Evolutionary conservation across 2,888 invertebrate species (phyloP).

Genomic region (Limenitis camilla): DNA sequence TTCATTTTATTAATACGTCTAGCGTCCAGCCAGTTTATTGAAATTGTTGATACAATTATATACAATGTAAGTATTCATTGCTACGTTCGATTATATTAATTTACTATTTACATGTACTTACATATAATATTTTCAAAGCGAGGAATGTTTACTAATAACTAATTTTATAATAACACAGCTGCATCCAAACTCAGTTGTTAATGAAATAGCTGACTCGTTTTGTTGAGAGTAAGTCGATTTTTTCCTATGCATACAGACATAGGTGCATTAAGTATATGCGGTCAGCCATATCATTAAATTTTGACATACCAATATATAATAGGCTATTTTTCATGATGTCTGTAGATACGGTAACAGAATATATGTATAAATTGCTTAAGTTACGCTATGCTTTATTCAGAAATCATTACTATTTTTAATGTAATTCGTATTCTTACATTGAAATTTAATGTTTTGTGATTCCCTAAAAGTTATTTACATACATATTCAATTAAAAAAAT

Average conservation of each 20-base stretch:
- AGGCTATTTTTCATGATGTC: no score
- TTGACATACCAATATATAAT: neutral
- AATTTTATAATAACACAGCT: neutral
- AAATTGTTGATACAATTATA: conserved; percentile 15
- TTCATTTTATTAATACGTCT: conserved; percentile 45
- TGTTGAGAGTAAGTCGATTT: no score
- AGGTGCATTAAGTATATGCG: no score
- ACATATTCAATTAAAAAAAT: no score
- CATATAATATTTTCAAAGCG: conserved; percentile 8
- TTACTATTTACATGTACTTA: conserved; percentile 14
- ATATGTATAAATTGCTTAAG: neutral
- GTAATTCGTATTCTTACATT: no score
- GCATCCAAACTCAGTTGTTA: neutral
- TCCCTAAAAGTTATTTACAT: no score
- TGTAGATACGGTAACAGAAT: no score
- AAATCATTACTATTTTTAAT: no score
- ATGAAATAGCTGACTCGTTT: no score
- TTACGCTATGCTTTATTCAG: neutral
- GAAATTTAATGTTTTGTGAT: no score
- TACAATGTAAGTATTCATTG: conserved; percentile 7
- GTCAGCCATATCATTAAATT: no score
- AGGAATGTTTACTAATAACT: conserved; percentile 1
- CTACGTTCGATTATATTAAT: conserved; percentile 7
- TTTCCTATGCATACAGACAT: no score
- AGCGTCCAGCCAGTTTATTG: conserved; percentile 25